These are phyloP conservation scores for Idaea aversata DNA, from an alignment of 2,888 invertebrate species.

Conservation along the genomic window DNA sequence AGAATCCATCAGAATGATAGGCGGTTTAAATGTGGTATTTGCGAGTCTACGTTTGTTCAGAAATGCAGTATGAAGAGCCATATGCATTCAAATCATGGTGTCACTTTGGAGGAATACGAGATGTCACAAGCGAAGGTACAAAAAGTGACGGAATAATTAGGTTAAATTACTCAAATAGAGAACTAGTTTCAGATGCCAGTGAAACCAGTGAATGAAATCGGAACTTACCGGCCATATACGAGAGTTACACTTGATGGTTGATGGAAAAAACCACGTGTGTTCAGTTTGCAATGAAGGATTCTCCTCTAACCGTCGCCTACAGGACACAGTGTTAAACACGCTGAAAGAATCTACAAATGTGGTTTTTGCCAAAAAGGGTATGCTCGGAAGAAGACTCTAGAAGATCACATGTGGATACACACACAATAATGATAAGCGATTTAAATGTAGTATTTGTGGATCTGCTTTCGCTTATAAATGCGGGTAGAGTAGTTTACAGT, in stretches of 20 bases:
- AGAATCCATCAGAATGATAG: slow-evolving; percentile 51
- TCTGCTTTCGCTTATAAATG: background rate
- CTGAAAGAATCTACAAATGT: slow-evolving; percentile 70
- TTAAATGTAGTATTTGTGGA: slow-evolving; percentile 27
- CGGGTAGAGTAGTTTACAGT: background rate
- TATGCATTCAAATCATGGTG: slow-evolving; percentile 66
- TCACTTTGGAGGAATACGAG: slow-evolving; percentile 58
- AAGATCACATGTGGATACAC: slow-evolving; percentile 74
- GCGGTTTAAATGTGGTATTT: slow-evolving; percentile 64
- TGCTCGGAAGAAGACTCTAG: slow-evolving; percentile 61
- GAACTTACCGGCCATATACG: slow-evolving; percentile 5
- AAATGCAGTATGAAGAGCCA: slow-evolving; percentile 69
- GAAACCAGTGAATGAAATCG: slow-evolving; percentile 39
- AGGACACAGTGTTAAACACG: slow-evolving; percentile 62
- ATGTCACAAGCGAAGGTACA: slow-evolving; percentile 23
- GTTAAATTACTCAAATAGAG: background rate
- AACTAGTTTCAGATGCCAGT: too few relatives aligned
- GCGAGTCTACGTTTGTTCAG: slow-evolving; percentile 62
- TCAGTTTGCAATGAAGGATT: slow-evolving; percentile 2
- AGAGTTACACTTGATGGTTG: slow-evolving; percentile 15
- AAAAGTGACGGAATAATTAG: background rate
- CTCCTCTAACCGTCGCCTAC: slow-evolving; percentile 16
- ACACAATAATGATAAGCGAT: slow-evolving; percentile 71
- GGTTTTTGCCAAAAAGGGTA: slow-evolving; percentile 74
- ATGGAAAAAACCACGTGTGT: background rate